Evolutionary conservation across 2,888 invertebrate genomes (phyloP).

Genomic region (Microctonus brassicae): DNA sequence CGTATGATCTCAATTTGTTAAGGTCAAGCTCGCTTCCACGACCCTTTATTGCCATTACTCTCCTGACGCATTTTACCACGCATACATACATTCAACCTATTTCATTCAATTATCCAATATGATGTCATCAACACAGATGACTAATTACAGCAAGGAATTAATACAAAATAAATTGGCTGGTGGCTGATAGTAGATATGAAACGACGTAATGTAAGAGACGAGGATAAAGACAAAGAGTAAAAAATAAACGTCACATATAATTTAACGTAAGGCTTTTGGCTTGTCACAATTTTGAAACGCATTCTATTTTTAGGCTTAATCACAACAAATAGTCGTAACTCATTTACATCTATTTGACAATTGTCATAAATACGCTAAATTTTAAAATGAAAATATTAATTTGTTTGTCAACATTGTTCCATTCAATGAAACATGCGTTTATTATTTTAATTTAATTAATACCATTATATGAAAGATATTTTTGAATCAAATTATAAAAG

Average conservation of each 20-base stretch:
- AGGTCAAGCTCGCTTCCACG: constrained; percentile 48
- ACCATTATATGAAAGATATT: background rate
- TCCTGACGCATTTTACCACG: constrained; percentile 39
- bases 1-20: constrained; percentile 43
- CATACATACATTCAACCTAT: constrained; percentile 37
- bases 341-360: constrained; percentile 5
- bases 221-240: background rate
- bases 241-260: background rate
- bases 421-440: background rate
- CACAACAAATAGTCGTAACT: constrained; percentile 28
- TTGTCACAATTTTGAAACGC: constrained; percentile 28
- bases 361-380: constrained; percentile 4
- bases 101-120: constrained; percentile 47
- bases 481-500: background rate
- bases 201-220: background rate
- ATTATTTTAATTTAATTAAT: background rate
- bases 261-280: constrained; percentile 19
- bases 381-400: background rate
- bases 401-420: background rate
- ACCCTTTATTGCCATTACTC: constrained; percentile 28
- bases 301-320: constrained; percentile 26
- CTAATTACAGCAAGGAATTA: constrained; percentile 48
- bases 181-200: constrained; percentile 13
- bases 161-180: constrained; percentile 37
- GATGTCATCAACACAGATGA: constrained; percentile 46